Conservation (phyloP, 2,113 vertebrate species). For the Carettochelys insculpta region DNA sequence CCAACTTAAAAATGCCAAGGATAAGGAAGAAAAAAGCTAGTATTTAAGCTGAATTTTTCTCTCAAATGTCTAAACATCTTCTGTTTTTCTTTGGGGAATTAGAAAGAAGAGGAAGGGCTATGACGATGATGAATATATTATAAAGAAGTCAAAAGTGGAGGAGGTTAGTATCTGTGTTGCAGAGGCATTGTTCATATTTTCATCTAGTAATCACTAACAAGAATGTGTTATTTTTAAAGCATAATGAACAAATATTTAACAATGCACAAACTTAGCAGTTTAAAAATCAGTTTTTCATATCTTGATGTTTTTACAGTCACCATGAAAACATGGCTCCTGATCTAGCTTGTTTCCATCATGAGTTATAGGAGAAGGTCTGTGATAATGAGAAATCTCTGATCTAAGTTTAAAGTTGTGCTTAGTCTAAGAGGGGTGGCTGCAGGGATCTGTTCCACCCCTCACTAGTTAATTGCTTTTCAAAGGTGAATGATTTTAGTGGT, state of each 20-base stretch:
- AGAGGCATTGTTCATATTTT: neutral
- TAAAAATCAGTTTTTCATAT: neutral
- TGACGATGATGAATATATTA: constrained; percentile 87
- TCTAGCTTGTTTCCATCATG: neutral
- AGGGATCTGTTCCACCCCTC: neutral
- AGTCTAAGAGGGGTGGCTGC: neutral
- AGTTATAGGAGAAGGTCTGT: neutral
- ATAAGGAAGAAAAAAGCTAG: neutral
- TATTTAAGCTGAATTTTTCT: neutral
- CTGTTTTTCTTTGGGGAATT: neutral
- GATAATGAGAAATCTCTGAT: neutral
- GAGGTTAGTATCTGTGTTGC: constrained; percentile 73
- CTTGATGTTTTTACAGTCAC: neutral
- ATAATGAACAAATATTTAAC: too few species aligned
- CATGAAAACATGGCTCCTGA: neutral
- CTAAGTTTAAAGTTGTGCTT: neutral
- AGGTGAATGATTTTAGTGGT: neutral
- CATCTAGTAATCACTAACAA: neutral
- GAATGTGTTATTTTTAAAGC: too few species aligned
- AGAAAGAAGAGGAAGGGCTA: constrained; percentile 94
- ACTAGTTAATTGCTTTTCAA: neutral
- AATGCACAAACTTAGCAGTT: neutral
- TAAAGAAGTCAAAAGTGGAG: constrained; percentile 87
- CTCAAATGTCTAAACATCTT: neutral
- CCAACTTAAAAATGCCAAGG: neutral